Evolutionary conservation across 2,113 vertebrate genomes (phyloP).

Genomic region (Sitta europaea): DNA sequence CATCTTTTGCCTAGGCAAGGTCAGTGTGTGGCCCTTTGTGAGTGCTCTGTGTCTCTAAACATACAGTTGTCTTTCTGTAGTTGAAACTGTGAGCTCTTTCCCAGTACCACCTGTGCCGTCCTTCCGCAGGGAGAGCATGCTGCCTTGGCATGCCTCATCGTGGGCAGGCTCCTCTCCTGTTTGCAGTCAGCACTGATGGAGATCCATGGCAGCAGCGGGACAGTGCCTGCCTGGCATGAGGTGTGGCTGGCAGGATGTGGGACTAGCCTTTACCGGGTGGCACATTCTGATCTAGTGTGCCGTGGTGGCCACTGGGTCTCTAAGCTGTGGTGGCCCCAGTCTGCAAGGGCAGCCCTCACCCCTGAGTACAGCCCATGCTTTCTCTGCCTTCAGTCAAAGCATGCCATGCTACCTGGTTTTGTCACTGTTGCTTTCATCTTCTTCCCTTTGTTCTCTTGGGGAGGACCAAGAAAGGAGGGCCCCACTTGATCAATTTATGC

Average conservation of each 20-base stretch:
- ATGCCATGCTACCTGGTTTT: neutral
- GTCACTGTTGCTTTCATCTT: neutral
- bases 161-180: neutral
- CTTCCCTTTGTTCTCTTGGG: neutral
- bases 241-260: rapidly evolving
- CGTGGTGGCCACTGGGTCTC: rapidly evolving
- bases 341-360: neutral
- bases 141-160: rapidly evolving
- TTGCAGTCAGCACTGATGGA: neutral
- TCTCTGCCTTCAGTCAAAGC: neutral
- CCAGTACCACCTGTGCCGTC: rapidly evolving
- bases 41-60: neutral
- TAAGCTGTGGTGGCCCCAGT: rapidly evolving
- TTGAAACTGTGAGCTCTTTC: neutral
- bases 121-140: neutral
- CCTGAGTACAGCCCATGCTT: rapidly evolving
- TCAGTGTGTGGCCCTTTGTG: neutral
- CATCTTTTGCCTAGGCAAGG: neutral
- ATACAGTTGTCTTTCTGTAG: neutral
- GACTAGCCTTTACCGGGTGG: neutral
- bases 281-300: rapidly evolving
- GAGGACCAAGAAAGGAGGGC: neutral
- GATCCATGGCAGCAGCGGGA: neutral
- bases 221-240: neutral
- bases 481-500: neutral